A percentile compares a stretch with the other conserved stretches of the same genome.
Evolutionary conservation across 2,797 vertebrate species (phyloP).

Genomic region (Fringilla coelebs): DNA sequence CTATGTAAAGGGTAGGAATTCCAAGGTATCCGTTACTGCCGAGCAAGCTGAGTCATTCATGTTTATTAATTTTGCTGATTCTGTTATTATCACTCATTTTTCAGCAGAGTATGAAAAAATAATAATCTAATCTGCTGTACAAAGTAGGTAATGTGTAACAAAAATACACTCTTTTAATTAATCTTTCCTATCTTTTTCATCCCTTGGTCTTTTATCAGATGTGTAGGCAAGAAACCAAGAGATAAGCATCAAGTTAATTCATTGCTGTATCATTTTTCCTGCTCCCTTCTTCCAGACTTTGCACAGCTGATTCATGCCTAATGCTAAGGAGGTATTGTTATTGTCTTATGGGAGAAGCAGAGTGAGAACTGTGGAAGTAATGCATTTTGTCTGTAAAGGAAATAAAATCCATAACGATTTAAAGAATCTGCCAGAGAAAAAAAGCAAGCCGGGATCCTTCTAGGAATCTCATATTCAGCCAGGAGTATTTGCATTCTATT

Average conservation of each 20-base stretch:
- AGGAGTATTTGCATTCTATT: background rate
- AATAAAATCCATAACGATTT: slow-evolving; percentile 69
- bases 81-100: background rate
- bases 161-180: background rate
- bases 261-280: background rate
- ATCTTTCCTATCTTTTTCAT: background rate
- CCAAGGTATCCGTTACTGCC: background rate
- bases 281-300: background rate
- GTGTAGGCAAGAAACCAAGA: background rate
- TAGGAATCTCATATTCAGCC: slow-evolving; percentile 17
- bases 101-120: background rate
- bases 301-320: background rate
- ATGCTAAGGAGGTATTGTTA: background rate
- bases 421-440: slow-evolving; percentile 29
- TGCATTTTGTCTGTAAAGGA: slow-evolving; percentile 34
- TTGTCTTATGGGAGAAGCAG: background rate
- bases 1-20: background rate
- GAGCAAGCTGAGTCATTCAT: background rate
- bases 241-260: background rate
- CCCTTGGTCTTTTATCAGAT: background rate
- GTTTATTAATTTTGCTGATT: background rate
- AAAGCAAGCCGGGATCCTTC: background rate
- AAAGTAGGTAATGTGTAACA: background rate
- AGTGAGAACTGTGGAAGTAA: background rate
- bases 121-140: background rate